phyloP scores from a whole-genome alignment of 2,113 vertebrate species.

The Planiliza haematocheilus region DNA sequence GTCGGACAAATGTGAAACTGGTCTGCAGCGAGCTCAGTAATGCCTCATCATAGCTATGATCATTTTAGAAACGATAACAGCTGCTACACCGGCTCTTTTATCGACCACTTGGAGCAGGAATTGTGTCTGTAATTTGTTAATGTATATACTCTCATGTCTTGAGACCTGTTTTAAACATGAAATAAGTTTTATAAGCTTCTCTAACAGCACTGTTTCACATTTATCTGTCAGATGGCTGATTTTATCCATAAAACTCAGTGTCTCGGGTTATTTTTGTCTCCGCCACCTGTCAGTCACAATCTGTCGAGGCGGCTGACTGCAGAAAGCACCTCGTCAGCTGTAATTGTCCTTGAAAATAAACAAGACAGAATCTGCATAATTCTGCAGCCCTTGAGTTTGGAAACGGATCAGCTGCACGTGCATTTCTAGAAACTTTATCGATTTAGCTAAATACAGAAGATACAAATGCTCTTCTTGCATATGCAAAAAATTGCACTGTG shows the following conservation, averaged over 20 bases:
- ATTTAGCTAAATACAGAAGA: too few species aligned
- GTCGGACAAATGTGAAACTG: not conserved
- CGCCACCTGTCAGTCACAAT: conserved; percentile 7
- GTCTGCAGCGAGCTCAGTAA: not conserved
- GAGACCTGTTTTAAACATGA: too few species aligned
- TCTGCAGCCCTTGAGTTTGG: not conserved
- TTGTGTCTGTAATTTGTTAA: too few species aligned
- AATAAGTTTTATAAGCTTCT: too few species aligned
- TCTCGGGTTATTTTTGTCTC: conserved; percentile 9
- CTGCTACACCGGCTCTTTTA: too few species aligned
- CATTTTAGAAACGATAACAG: not conserved
- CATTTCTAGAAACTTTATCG: too few species aligned
- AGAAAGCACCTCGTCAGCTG: not conserved
- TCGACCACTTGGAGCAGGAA: too few species aligned
- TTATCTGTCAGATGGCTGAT: not conserved
- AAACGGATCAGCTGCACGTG: too few species aligned
- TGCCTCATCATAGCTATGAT: not conserved
- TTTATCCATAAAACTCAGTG: not conserved
- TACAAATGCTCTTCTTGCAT: too few species aligned
- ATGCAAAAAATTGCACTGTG: too few species aligned
- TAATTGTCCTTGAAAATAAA: not conserved
- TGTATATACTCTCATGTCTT: too few species aligned
- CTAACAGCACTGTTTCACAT: not conserved
- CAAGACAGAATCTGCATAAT: not conserved
- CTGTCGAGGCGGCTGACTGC: conserved; percentile 11